phyloP scores from a whole-genome alignment of 1,140 invertebrate species.

The Euschistus heros region DNA sequence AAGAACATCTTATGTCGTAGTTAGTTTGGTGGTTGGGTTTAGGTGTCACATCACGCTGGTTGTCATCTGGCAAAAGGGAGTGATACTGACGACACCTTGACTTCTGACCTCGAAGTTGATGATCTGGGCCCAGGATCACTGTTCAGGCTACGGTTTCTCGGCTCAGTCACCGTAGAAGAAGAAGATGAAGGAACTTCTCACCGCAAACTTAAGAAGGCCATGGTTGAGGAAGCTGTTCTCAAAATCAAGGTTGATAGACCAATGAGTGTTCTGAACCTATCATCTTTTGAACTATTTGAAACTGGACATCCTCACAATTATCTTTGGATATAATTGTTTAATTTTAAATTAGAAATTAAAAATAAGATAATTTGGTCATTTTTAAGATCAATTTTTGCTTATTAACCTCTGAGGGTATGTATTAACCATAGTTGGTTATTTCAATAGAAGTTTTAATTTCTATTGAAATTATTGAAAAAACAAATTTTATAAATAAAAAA shows the following conservation, averaged over 20 bases:
- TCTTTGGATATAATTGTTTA: too few species aligned
- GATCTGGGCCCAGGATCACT: constrained; percentile 50
- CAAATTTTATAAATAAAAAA: too few species aligned
- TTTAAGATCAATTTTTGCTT: too few species aligned
- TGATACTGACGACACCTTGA: constrained; percentile 35
- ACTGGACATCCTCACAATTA: too few species aligned
- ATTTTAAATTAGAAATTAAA: too few species aligned
- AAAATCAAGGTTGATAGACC: constrained; percentile 77
- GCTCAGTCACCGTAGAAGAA: constrained; percentile 75
- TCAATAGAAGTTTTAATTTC: too few species aligned
- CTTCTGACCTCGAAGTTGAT: constrained; percentile 33
- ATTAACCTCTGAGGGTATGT: too few species aligned
- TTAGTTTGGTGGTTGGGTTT: constrained; percentile 19
- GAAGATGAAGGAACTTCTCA: constrained; percentile 51
- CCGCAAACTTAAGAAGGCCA: constrained; percentile 74
- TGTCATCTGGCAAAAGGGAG: constrained; percentile 36
- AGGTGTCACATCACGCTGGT: constrained; percentile 32
- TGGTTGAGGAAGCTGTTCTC: constrained; percentile 92
- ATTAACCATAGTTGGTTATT: too few species aligned
- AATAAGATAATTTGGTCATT: too few species aligned
- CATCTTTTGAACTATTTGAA: constrained; percentile 6
- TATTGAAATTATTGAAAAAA: too few species aligned
- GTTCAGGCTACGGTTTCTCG: constrained; percentile 70
- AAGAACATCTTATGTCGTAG: not conserved
- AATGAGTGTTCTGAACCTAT: not conserved